Evolutionary conservation across 2,113 vertebrate species (phyloP), one percentile per base, ranked within the genome.

Genomic region (Recurvirostra avosetta): DNA sequence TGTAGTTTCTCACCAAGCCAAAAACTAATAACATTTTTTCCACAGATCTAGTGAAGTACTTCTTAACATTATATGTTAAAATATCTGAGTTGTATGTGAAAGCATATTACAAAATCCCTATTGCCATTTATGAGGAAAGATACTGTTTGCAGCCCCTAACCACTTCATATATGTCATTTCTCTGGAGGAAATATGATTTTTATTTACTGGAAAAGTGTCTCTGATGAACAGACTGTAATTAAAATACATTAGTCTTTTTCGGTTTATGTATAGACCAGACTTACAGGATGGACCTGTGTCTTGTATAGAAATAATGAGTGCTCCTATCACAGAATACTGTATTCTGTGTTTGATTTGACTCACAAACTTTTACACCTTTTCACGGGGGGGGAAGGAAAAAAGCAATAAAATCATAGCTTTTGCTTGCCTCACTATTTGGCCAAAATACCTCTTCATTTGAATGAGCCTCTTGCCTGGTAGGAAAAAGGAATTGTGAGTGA

Each of bases 191-290:
- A 76, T 86, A 45, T 11, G 18, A 63, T 70, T 94, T 84, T 77
- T 94, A 66, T 90, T 91, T 89, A 71, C 53, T 74, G 50, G 53
- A 66, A 75, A 56, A 82, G 25, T 82, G 55, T 91, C 80, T 91
- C 77, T 76, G 58, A 72, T 94, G 67, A 94, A 25, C 40, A 86
- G 58, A 27, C 23, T 47, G 23, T 71, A 95, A 82, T 88, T 93
- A 66, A 90, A 94, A 45, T 53, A 32, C 29, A 85, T 75, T 43
- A 65, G 3, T 79, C 68, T 78, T 21, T 47, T 93, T 72, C 61
- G 11, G 12, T 84, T 66, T 58, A 85, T 90, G 27, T 36, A 43
- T 56, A 90, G 30, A n/a, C 9, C 26, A 80, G 65, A 15, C 10
- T 43, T 59, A 29, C 29, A 63, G 75, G 47, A 55, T 66, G 34